These are phyloP conservation scores for Drosophila ambigua DNA, from an alignment of 1,140 invertebrate species.

Conservation along the genomic window DNA sequence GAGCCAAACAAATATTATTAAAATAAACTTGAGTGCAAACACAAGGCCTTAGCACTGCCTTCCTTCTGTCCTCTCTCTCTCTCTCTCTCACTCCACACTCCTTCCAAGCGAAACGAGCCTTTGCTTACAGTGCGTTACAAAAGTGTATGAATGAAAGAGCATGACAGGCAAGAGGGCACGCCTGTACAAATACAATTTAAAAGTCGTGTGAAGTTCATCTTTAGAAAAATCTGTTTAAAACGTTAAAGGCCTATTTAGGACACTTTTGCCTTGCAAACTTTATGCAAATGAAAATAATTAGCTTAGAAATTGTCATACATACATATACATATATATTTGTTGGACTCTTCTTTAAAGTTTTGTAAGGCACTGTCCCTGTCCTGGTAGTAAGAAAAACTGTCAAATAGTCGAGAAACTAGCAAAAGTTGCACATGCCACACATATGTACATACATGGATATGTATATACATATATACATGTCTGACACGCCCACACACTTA, in stretches of 20 bases:
- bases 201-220: too few relatives aligned
- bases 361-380: constrained; percentile 27
- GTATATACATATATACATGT: constrained; percentile 47
- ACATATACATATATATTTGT: constrained; percentile 8
- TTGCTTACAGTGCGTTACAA: constrained; percentile 30
- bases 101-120: too few relatives aligned
- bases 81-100: neutral
- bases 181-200: too few relatives aligned
- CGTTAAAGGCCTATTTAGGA: too few relatives aligned
- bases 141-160: neutral
- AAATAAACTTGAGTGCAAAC: constrained; percentile 38
- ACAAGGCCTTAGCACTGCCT: neutral
- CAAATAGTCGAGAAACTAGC: constrained; percentile 26
- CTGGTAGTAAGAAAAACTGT: constrained; percentile 45
- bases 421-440: constrained; percentile 39
- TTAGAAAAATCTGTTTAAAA: too few relatives aligned
- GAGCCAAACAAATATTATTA: constrained; percentile 66
- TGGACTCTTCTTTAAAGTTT: constrained; percentile 30
- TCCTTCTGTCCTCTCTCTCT: neutral
- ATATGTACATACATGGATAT: constrained; percentile 45
- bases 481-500: constrained; percentile 75
- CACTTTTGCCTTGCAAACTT: too few relatives aligned
- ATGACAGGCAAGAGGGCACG: too few relatives aligned
- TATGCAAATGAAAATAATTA: neutral
- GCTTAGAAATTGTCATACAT: neutral